Conservation (phyloP, 2,888 invertebrate species). For the Lamellibrachia columna region DNA sequence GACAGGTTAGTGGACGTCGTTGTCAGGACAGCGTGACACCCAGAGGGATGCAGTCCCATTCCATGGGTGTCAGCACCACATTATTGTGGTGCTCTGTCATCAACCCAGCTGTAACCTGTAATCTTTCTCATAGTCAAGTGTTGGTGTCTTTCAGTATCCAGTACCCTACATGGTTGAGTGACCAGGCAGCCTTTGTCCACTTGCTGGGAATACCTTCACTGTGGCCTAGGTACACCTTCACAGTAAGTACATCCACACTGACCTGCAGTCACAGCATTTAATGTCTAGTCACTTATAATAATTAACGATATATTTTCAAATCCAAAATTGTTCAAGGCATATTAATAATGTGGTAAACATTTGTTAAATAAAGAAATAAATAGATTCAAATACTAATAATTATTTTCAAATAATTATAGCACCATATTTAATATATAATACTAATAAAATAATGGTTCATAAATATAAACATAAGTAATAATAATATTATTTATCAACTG, state of each 20-base stretch:
- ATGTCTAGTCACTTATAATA: neutral
- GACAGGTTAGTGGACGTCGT: neutral
- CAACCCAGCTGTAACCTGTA: neutral
- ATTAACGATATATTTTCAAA: no score
- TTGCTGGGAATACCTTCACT: conserved; percentile 62
- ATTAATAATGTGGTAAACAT: no score
- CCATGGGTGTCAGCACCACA: neutral
- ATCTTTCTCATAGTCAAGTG: neutral
- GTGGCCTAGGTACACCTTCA: conserved; percentile 57
- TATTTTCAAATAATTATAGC: no score
- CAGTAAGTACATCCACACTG: conserved; percentile 42
- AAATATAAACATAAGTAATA: no score
- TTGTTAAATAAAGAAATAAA: no score
- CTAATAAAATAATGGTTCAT: no score
- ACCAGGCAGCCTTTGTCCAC: conserved; percentile 64
- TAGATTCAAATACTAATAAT: no score
- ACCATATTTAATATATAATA: no score
- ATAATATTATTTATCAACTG: no score
- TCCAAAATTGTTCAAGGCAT: no score
- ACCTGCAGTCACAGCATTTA: no score
- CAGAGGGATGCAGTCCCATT: neutral
- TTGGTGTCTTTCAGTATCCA: neutral
- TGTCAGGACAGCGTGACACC: neutral
- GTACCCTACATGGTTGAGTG: conserved; percentile 49
- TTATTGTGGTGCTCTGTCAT: neutral